Conservation (phyloP, 2,797 vertebrate species). For the Rhadinocentrus ornatus region DNA sequence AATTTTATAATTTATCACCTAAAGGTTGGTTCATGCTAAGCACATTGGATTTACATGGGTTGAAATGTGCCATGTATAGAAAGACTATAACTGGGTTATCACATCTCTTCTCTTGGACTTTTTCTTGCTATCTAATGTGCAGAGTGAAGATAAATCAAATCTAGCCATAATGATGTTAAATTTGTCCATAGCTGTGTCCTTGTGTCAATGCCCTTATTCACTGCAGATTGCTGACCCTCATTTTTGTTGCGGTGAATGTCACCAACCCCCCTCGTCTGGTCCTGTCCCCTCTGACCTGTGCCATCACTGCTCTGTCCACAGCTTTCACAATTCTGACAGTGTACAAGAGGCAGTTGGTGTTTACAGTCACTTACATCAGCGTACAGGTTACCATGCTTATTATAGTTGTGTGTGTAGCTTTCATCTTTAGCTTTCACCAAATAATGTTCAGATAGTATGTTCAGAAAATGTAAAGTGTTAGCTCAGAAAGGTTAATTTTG, state of each 20-base stretch:
- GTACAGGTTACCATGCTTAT: not conserved
- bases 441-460: no score
- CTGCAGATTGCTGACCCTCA: conserved; percentile 54
- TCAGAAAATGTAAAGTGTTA: no score
- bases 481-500: no score
- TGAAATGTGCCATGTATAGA: not conserved
- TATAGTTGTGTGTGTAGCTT: not conserved
- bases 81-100: not conserved
- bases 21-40: no score
- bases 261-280: conserved; percentile 2
- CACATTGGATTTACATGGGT: no score
- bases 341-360: not conserved
- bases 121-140: not conserved
- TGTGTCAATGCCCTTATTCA: conserved; percentile 19
- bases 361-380: not conserved
- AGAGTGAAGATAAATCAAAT: conserved; percentile 11
- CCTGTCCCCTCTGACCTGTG: conserved; percentile 29
- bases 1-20: no score
- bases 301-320: conserved; percentile 14
- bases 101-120: not conserved
- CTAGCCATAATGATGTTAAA: conserved; percentile 25
- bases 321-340: conserved; percentile 9
- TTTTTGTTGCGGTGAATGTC: conserved; percentile 12
- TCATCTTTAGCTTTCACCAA: not conserved
- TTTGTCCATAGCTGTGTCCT: conserved; percentile 22